phyloP scores from a whole-genome alignment of 2,888 invertebrate species.

The Willowsia nigromaculata region DNA sequence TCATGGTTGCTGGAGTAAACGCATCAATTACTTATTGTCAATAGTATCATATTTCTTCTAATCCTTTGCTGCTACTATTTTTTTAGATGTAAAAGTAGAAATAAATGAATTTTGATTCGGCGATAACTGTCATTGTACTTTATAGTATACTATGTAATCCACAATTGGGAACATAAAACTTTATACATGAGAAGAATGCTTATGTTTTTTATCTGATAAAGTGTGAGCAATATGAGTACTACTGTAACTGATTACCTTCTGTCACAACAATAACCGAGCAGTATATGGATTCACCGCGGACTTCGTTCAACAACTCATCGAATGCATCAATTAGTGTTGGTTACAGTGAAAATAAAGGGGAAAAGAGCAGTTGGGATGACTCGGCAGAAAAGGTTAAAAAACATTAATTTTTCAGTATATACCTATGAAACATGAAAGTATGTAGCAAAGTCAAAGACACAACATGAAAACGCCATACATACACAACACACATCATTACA shows the following conservation, averaged over 20 bases:
- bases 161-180: not conserved
- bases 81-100: too few relatives aligned
- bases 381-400: constrained; percentile 52
- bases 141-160: too few relatives aligned
- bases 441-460: not conserved
- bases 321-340: constrained; percentile 76
- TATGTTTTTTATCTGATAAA: not conserved
- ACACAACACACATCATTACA: not conserved
- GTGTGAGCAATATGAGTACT: not conserved
- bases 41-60: too few relatives aligned
- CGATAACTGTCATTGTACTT: too few relatives aligned
- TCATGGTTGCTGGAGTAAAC: too few relatives aligned
- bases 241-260: constrained; percentile 60
- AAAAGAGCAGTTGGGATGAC: constrained; percentile 74
- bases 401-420: not conserved
- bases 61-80: too few relatives aligned
- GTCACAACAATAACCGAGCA: constrained; percentile 48
- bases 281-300: constrained; percentile 33
- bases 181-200: not conserved
- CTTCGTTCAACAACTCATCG: constrained; percentile 49
- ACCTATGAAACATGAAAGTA: not conserved
- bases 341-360: constrained; percentile 68
- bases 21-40: too few relatives aligned
- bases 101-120: too few relatives aligned
- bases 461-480: not conserved